These are phyloP conservation scores for Caenorhabditis zanzibari DNA, from an alignment of 2,888 invertebrate species.

Conservation along the genomic window DNA sequence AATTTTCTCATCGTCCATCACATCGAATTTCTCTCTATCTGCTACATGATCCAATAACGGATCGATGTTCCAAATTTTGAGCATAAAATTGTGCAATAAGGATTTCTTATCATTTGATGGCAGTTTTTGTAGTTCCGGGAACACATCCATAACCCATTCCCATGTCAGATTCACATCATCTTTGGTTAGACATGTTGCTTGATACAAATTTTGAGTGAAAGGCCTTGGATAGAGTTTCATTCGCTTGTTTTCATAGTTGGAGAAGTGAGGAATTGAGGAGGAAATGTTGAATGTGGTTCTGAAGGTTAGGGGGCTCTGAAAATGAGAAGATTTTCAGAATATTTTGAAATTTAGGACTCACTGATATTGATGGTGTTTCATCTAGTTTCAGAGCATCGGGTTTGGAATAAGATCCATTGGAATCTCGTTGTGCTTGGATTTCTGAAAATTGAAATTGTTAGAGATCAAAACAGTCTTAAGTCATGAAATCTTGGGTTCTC, in stretches of 20 bases:
- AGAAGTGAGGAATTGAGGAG: neutral
- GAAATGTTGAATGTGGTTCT: neutral
- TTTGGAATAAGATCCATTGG: neutral
- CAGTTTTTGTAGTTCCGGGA: conserved; percentile 8
- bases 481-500: too few relatives aligned
- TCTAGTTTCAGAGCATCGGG: neutral
- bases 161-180: conserved; percentile 2
- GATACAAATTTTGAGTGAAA: neutral
- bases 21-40: neutral
- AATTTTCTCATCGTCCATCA: conserved; percentile 9
- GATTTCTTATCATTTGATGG: neutral
- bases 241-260: conserved; percentile 4
- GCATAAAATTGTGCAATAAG: conserved; percentile 27
- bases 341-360: neutral
- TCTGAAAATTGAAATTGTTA: neutral
- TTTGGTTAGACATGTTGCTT: conserved; percentile 6
- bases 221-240: neutral
- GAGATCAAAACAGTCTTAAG: too few relatives aligned
- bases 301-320: neutral
- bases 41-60: conserved; percentile 15
- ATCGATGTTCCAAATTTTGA: conserved; percentile 40
- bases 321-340: neutral
- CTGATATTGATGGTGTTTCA: neutral
- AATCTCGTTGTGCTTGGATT: conserved; percentile 9
- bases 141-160: neutral